These are phyloP conservation scores for Hetaerina titia DNA, from an alignment of 2,888 invertebrate genomes.

Conservation along the genomic window DNA sequence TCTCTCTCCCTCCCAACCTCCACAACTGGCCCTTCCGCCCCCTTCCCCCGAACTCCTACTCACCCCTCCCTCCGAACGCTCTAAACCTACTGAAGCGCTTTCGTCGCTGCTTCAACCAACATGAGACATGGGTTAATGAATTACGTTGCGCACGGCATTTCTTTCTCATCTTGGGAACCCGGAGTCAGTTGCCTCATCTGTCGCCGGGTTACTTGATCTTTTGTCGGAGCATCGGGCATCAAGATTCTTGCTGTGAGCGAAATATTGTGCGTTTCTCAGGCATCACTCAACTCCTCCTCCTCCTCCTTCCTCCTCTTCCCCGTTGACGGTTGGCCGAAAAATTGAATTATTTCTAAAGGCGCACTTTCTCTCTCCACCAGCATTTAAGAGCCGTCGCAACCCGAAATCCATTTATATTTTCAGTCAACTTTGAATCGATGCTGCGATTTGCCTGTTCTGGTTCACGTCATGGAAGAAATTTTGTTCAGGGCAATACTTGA, in stretches of 20 bases:
- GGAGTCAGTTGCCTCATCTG: neutral
- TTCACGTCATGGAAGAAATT: too few species aligned
- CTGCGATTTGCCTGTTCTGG: too few species aligned
- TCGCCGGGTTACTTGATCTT: neutral
- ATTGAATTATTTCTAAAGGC: too few species aligned
- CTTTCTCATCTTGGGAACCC: neutral
- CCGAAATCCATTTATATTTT: too few species aligned
- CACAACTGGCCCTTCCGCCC: too few species aligned
- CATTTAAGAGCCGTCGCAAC: too few species aligned
- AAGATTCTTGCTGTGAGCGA: neutral
- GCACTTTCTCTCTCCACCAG: too few species aligned
- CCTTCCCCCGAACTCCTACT: too few species aligned
- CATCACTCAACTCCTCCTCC: neutral
- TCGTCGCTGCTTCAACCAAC: neutral
- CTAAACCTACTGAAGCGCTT: neutral
- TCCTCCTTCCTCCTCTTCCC: neutral
- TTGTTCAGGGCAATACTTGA: too few species aligned
- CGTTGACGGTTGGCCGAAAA: neutral
- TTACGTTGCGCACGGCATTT: neutral
- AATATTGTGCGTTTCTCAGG: neutral
- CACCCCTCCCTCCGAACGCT: too few species aligned
- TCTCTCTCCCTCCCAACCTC: neutral
- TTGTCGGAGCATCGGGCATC: neutral
- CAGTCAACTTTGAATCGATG: too few species aligned
- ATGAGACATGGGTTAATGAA: neutral